Evolutionary conservation across 2,888 invertebrate species (phyloP), one percentile per base, ranked within the genome.

Genomic region (Clanis bilineata): DNA sequence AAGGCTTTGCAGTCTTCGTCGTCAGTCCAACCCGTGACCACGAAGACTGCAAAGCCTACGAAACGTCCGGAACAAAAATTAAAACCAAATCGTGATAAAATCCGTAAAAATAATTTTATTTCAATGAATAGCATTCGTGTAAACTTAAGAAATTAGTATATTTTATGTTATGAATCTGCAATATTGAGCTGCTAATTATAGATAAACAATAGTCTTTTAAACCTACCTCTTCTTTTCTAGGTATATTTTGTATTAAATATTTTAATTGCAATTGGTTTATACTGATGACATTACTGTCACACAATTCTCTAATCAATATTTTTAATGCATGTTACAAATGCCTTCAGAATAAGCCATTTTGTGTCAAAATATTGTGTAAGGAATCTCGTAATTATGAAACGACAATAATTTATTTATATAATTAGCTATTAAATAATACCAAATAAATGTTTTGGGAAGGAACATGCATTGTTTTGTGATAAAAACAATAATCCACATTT

Each of bases 321-420:
- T 0, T 36, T 12, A 38, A 22, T 38, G 7, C n/a, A 47, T 44
- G 23, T 12, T 23, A 47, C 4, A 10, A 3, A n/a, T 38, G 56
- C 60, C 62, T 62, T 62, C 23, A 47, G 62, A 58, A 57, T 54
- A 63, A 59, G 63, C 62, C 65, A 57, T 64, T 51, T 10, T 63
- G 60, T 61, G 63, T 64, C 36, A 68, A 63, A 41, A 63, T 67
- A 57, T 65, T 63, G 44, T 60, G 62, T 64, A 68, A 64, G 68
- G 66, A 69, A 72, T 70, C 63, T 73, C 63, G 63, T 64, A 55
- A 65, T 64, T 71, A 64, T 67, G 59, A 71, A 73, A 71, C 70
- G 83, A 83, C 84, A 83, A 85, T 83, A 83, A 79, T 73, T 80
- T 79, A 77, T 76, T 76, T 69, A 66, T 65, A 65, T 64, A 64